Base-by-base conservation (phyloP, 2,113 vertebrate genomes). In the Psittacula cyanocephala region DNA sequence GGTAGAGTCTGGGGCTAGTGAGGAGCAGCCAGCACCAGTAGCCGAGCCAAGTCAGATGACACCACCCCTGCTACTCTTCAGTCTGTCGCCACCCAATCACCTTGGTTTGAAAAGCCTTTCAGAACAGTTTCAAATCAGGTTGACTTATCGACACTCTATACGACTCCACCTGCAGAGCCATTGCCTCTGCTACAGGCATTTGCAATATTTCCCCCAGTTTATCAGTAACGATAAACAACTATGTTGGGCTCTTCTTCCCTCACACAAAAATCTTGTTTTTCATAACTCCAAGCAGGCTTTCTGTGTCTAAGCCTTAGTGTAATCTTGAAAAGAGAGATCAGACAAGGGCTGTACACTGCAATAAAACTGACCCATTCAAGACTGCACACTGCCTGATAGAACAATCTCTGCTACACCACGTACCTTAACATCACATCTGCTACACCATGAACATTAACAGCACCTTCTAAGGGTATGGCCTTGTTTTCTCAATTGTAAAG, bases 331-430 rank as follows among this genome's bases (percentile, higher is more conserved):
- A 39, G 17, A 28, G 39, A 75, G 27, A 90, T 10, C 14, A 76
- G 27, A 3, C 35, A 93, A 89, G 49, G 63, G 27, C 22, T 18
- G 3, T 22, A 59, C 18, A 69, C 2, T 29, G 29, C 55, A 89
- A 15, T 24, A 82, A 63, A 86, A 71, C 1, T 8, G 11, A 63
- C n/a, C 29, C 33, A 25, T 59, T 75, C 47, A 28, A 69, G 44
- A 69, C 11, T 13, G 75, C 5, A 4, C 22, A 19, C 2, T 24
- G 50, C 31, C 79, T 50, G 33, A 15, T 39, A 72, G 52, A 29
- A 50, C 3, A 1, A 22, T 3, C 8, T n/a, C 63, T 55, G 29
- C 11, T 20, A 37, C 14, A 68, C 39, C 33, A n/a, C 0, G 0
- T 37, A 31, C 67, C 27, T 52, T 47, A 69, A 53, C 8, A 76